Evolutionary conservation across 2,797 vertebrate species (phyloP).

Genomic region (Crypturellus tataupa): DNA sequence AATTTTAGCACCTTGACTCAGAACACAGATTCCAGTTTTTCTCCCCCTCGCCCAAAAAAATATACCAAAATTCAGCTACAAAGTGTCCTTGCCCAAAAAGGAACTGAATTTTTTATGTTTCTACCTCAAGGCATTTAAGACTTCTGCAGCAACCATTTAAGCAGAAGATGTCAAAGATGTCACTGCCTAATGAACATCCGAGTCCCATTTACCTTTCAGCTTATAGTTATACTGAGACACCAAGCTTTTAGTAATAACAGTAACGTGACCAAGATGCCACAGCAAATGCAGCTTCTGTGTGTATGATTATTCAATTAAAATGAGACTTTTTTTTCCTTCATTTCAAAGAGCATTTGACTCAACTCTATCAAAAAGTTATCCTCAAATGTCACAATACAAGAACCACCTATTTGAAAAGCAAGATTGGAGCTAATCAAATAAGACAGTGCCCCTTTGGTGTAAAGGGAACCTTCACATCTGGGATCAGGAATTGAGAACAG

Average conservation of each 20-base stretch:
- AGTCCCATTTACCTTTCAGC: background rate
- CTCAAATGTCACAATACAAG: background rate
- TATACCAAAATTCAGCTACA: background rate
- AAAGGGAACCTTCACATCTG: background rate
- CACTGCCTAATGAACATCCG: background rate
- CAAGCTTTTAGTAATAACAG: background rate
- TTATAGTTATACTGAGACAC: background rate
- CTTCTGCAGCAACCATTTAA: background rate
- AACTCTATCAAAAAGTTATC: background rate
- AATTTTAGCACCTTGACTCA: background rate
- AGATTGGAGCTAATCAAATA: background rate
- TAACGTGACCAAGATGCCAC: background rate
- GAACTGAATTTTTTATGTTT: background rate
- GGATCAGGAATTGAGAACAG: conserved; percentile 2
- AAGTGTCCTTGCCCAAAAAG: background rate
- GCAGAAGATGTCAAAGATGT: background rate
- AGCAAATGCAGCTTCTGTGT: background rate
- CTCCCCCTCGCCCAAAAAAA: background rate
- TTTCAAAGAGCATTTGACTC: background rate
- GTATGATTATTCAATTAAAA: background rate
- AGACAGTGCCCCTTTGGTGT: background rate
- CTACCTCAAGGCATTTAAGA: background rate
- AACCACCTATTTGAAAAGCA: background rate
- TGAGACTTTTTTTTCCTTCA: background rate
- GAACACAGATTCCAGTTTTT: background rate